A percentile compares a stretch with the other conserved stretches of the same genome.
Evolutionary conservation across 2,888 invertebrate genomes (phyloP).

Genomic region (Drosophila melanosoma): DNA sequence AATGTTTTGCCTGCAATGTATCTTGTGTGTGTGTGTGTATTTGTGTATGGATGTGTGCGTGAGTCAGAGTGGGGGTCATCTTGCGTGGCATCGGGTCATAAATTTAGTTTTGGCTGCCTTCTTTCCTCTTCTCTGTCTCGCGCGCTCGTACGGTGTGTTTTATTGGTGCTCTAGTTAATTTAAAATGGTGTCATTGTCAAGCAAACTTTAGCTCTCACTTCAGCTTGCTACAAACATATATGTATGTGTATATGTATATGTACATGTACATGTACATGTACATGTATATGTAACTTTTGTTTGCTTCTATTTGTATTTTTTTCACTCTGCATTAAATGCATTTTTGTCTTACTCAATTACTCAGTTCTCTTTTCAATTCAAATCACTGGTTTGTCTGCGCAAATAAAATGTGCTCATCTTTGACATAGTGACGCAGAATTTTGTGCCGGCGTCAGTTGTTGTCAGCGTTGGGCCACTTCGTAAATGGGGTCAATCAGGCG

Average conservation of each 20-base stretch:
- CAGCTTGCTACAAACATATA: background rate
- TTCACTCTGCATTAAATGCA: conserved; percentile 1
- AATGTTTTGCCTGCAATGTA: conserved; percentile 54
- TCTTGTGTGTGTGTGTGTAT: conserved; percentile 6
- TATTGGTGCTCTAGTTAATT: conserved; percentile 63
- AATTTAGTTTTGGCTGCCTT: conserved; percentile 36
- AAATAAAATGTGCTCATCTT: conserved; percentile 27
- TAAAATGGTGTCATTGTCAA: conserved; percentile 76
- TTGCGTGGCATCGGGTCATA: conserved; percentile 60
- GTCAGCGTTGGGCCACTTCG: conserved; percentile 28
- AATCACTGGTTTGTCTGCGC: conserved; percentile 15
- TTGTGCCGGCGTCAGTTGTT: conserved; percentile 42
- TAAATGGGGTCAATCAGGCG: conserved; percentile 51
- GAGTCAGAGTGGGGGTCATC: conserved; percentile 6
- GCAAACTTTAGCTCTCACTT: conserved; percentile 11
- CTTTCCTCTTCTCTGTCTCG: background rate
- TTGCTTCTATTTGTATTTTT: background rate
- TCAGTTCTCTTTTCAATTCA: background rate
- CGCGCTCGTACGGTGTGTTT: conserved; percentile 5
- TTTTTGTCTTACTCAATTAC: conserved; percentile 1
- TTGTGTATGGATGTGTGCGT: conserved; percentile 23
- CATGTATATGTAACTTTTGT: background rate
- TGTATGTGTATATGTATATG: too few species aligned
- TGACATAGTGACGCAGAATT: conserved; percentile 26
- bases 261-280: background rate